Base-by-base conservation (phyloP, 2,797 vertebrate species). In the Malurus splendens region DNA sequence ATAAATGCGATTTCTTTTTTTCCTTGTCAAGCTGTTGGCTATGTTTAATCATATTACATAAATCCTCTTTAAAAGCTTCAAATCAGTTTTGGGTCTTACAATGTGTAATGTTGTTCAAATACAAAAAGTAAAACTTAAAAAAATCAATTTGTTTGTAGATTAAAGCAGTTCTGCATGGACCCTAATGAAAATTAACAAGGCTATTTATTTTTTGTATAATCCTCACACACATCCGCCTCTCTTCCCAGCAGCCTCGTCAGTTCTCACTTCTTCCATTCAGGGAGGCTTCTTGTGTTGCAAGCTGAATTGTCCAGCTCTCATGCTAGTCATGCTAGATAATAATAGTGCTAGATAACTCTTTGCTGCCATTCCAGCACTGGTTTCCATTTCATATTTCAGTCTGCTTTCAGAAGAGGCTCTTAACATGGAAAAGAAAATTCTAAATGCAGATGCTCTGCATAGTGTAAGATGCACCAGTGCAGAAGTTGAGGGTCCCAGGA, bases 11-110 rank as follows among this genome's bases (percentile, higher is more conserved):
- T 70, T 90, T 68, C 23, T 56, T 59, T 42, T 54, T 54, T 82
- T 60, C 14, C 12, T 78, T 87, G 42, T 87, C 50, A 75, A 71
- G 39, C 68, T 90, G n/a, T 24, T 82, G n/a, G 27, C 80, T 88
- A 44, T 86, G 62, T 82, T 94, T 93, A 93, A 92, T 95, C 87
- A 72, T 73, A 87, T 95, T 92, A 92, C 42, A 59, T 77, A 95
- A 96, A 93, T 90, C 85, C 59, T 90, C 39, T 94, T 90, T 86
- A 87, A 94, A 92, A 85, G 65, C 79, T 52, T 91, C 67, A n/a
- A 73, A 87, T 93, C 78, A 72, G 22, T 89, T 91, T 52, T 65
- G 56, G 13, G 39, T 60, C 73, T 93, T 91, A 55, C 0, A 45
- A 51, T 82, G 59, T 92, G 75, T 83, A 87, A 10, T 72, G 57